These are phyloP conservation scores for Nasonia longicornis DNA, from an alignment of 1,140 invertebrate species.

Conservation along the genomic window DNA sequence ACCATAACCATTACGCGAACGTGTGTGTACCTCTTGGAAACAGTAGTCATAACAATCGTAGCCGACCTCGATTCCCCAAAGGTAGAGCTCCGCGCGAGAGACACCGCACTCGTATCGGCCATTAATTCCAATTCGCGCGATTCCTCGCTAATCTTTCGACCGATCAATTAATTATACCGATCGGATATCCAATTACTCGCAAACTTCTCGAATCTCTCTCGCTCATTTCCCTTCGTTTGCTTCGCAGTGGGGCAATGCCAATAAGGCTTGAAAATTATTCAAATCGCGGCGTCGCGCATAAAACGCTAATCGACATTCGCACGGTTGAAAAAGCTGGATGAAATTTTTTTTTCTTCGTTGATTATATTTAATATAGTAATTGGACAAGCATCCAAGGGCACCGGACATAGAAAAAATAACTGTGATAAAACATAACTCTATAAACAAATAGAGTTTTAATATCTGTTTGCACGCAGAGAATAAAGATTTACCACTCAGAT, in stretches of 20 bases:
- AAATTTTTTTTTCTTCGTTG: background rate
- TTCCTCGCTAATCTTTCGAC: constrained; percentile 35
- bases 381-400: too few relatives aligned
- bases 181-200: constrained; percentile 41
- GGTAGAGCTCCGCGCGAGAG: background rate
- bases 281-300: constrained; percentile 5
- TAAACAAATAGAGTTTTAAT: too few relatives aligned
- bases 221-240: background rate
- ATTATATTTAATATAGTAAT: too few relatives aligned
- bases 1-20: background rate
- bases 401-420: too few relatives aligned
- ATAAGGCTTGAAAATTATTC: constrained; percentile 46
- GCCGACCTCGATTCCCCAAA: background rate
- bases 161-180: constrained; percentile 41
- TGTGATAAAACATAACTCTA: too few relatives aligned
- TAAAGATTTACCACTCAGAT: too few relatives aligned
- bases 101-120: constrained; percentile 9
- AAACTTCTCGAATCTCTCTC: constrained; percentile 32
- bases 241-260: background rate
- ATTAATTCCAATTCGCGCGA: constrained; percentile 30
- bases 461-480: too few relatives aligned
- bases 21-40: background rate
- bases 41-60: constrained; percentile 7
- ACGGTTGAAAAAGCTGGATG: background rate
- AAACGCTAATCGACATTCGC: constrained; percentile 17